A percentile compares a stretch with the other conserved stretches of the same genome.
phyloP scores from a whole-genome alignment of 1,140 invertebrate genomes.

The Elymnias hypermnestra region DNA sequence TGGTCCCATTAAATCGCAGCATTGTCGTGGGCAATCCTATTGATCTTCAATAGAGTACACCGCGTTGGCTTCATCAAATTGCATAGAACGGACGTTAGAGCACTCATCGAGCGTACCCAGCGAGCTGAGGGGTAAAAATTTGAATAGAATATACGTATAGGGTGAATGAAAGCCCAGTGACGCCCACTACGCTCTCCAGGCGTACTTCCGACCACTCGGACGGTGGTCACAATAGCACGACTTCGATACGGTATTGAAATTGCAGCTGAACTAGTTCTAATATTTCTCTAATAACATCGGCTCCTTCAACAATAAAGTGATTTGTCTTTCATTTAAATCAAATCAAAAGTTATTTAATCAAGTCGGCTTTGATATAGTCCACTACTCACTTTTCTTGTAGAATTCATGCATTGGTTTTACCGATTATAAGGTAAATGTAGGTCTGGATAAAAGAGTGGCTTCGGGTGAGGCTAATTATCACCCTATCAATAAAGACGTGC shows the following conservation, averaged over 20 bases:
- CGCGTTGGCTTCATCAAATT: conserved; percentile 69
- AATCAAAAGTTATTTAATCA: too few relatives aligned
- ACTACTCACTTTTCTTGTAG: too few relatives aligned
- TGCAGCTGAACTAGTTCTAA: conserved; percentile 46
- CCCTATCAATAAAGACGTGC: too few relatives aligned
- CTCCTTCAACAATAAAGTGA: conserved; percentile 2
- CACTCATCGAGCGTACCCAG: conserved; percentile 56
- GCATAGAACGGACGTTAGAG: conserved; percentile 70
- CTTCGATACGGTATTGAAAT: conserved; percentile 68
- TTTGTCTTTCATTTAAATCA: too few relatives aligned
- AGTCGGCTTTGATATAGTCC: too few relatives aligned
- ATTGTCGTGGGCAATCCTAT: conserved; percentile 64
- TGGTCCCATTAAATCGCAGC: conserved; percentile 63
- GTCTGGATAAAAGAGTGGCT: too few relatives aligned
- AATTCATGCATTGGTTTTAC: too few relatives aligned
- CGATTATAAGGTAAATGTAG: too few relatives aligned
- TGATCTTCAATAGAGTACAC: conserved; percentile 59
- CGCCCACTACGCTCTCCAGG: conserved; percentile 44
- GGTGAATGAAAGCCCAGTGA: conserved; percentile 51
- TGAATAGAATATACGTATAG: conserved; percentile 63
- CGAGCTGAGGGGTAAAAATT: conserved; percentile 69
- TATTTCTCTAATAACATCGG: conserved; percentile 25
- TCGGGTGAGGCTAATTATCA: too few relatives aligned
- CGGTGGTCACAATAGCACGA: conserved; percentile 52
- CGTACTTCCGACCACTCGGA: conserved; percentile 60